A percentile compares a stretch with the other conserved stretches of the same genome.
Evolutionary conservation across 2,888 invertebrate genomes (phyloP).

Genomic region (Glyphotaelius pellucidus): DNA sequence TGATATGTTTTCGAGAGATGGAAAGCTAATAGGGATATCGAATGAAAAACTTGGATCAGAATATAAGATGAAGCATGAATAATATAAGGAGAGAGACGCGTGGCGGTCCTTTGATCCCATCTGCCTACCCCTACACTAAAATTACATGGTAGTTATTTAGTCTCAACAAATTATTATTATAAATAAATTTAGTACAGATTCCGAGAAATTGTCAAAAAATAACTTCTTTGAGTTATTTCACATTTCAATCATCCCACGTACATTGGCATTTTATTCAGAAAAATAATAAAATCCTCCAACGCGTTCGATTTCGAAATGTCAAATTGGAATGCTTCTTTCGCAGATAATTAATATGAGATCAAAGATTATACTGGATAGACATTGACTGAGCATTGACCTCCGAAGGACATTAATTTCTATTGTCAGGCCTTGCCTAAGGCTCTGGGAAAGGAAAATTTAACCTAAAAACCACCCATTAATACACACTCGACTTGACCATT

Average conservation of each 20-base stretch:
- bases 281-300: background rate
- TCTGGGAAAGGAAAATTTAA: background rate
- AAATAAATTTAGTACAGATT: background rate
- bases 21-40: too few species aligned
- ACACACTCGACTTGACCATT: background rate
- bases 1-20: too few species aligned
- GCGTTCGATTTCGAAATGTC: background rate
- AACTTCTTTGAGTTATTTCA: background rate
- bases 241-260: background rate
- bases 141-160: too few species aligned
- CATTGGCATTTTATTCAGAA: background rate
- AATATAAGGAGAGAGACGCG: too few species aligned
- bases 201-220: background rate
- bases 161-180: too few species aligned
- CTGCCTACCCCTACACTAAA: too few species aligned
- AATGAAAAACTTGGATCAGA: too few species aligned
- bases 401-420: background rate
- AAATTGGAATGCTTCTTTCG: background rate
- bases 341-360: background rate
- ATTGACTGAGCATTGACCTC: background rate
- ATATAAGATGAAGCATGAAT: too few species aligned
- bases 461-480: background rate
- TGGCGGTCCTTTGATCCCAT: too few species aligned
- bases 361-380: background rate
- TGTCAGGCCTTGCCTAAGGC: background rate